Conservation (phyloP, 2,888 invertebrate genomes). For the Mycogona germanica region DNA sequence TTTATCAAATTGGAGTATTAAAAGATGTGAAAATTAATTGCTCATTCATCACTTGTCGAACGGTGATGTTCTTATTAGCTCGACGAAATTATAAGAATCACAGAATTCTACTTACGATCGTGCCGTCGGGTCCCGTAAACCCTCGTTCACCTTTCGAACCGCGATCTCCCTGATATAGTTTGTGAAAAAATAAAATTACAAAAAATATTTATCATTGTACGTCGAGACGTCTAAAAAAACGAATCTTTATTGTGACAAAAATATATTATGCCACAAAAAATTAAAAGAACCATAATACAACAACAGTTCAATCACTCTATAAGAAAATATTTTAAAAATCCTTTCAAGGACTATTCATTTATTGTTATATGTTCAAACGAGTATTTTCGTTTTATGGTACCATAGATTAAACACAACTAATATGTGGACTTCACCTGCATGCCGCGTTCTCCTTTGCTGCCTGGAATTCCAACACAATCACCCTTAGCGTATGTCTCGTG, state of each 20-base stretch:
- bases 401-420: not conserved
- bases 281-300: not conserved
- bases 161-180: slow-evolving; percentile 8
- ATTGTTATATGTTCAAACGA: not conserved
- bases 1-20: too few species aligned
- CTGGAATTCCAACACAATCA: slow-evolving; percentile 28
- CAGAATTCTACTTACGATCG: slow-evolving; percentile 23
- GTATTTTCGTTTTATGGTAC: slow-evolving; percentile 15
- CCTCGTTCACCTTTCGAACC: slow-evolving; percentile 38
- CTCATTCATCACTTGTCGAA: not conserved
- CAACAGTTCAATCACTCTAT: not conserved
- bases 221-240: not conserved
- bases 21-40: too few species aligned
- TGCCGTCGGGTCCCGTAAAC: slow-evolving; percentile 40
- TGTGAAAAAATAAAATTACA: not conserved
- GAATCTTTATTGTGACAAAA: too few species aligned
- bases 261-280: too few species aligned
- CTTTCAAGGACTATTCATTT: too few species aligned
- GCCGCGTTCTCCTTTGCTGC: slow-evolving; percentile 31
- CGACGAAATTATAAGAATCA: slow-evolving; percentile 22
- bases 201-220: not conserved
- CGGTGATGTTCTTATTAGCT: slow-evolving; percentile 23
- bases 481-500: not conserved
- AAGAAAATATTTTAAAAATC: not conserved
- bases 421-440: slow-evolving; percentile 24